Evolutionary conservation across 2,113 vertebrate species (phyloP).

Genomic region (Phylloscopus whistleri): DNA sequence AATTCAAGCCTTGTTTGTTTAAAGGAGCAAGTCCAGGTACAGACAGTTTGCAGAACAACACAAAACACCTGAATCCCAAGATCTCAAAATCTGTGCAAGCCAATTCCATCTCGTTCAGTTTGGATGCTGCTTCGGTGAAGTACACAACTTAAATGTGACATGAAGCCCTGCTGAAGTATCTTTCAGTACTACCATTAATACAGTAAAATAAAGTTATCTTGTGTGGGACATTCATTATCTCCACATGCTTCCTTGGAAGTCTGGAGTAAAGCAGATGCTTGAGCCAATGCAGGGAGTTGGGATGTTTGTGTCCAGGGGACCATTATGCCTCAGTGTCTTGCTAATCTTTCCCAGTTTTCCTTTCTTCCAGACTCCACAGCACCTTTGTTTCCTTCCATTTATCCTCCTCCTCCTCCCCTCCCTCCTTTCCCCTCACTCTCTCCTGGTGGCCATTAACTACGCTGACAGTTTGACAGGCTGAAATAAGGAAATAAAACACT

Average conservation of each 20-base stretch:
- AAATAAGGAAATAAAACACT: constrained; percentile 86
- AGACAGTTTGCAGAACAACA: background rate
- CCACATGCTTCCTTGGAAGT: background rate
- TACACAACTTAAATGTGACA: background rate
- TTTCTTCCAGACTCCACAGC: constrained; percentile 53
- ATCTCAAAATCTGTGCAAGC: background rate
- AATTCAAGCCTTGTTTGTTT: background rate
- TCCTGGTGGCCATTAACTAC: constrained; percentile 79
- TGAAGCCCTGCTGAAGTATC: background rate
- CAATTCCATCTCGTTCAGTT: background rate
- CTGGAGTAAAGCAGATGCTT: background rate
- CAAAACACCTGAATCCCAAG: background rate
- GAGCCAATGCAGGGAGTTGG: background rate
- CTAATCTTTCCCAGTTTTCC: constrained; percentile 33
- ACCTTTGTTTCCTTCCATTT: constrained; percentile 69
- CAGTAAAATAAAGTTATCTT: background rate
- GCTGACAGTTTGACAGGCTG: constrained; percentile 82
- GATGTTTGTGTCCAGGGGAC: background rate
- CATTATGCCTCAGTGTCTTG: background rate
- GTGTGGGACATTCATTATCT: background rate
- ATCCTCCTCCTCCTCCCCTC: constrained; percentile 49
- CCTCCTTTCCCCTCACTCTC: constrained; percentile 56
- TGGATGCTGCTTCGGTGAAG: background rate
- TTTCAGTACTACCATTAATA: background rate
- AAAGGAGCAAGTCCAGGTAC: background rate